Conservation (phyloP, 2,113 vertebrate species). For the Tonatia bakeri region DNA sequence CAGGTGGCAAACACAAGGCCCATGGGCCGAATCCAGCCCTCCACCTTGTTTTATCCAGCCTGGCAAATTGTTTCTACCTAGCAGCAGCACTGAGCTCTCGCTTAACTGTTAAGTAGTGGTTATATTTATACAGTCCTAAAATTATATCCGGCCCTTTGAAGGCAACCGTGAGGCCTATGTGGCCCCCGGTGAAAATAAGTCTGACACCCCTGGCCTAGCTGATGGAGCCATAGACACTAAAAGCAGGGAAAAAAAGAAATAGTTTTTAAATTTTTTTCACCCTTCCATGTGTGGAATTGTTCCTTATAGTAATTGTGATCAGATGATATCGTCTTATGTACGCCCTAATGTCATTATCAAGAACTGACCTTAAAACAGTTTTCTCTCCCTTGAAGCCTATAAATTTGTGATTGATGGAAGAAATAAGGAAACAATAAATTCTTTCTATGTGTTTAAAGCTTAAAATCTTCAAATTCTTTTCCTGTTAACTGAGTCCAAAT, state of each 20-base stretch:
- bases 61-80: too few relatives aligned
- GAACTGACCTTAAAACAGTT: background rate
- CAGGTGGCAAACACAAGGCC: too few relatives aligned
- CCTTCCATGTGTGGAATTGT: background rate
- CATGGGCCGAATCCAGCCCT: too few relatives aligned
- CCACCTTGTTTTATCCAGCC: too few relatives aligned
- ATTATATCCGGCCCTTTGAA: too few relatives aligned
- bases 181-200: too few relatives aligned
- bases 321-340: background rate
- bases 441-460: conserved; percentile 26
- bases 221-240: background rate
- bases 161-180: too few relatives aligned
- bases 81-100: too few relatives aligned
- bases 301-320: background rate
- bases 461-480: conserved; percentile 40
- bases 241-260: background rate
- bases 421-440: conserved; percentile 14
- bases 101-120: too few relatives aligned
- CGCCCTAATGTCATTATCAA: background rate
- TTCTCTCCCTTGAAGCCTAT: background rate
- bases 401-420: background rate
- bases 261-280: background rate
- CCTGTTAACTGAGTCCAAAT: conserved; percentile 43
- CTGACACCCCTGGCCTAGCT: too few relatives aligned
- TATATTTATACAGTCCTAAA: too few relatives aligned